Conservation (phyloP, 2,113 vertebrate species). For the Scomber japonicus region DNA sequence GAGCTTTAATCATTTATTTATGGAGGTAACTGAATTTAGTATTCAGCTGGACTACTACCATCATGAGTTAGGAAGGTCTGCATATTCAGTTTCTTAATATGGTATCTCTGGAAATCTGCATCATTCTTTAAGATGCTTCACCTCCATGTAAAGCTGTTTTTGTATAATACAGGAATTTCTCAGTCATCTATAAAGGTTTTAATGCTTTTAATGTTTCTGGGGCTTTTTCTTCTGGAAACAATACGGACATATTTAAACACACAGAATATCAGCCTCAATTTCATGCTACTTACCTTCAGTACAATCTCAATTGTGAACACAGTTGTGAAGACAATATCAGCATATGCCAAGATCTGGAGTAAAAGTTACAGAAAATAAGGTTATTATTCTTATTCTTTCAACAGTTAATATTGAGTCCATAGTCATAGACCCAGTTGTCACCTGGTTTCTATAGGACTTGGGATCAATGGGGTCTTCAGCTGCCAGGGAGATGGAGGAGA, state of each 20-base stretch:
- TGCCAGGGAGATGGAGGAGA: slow-evolving; percentile 96
- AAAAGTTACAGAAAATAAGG: slow-evolving; percentile 15
- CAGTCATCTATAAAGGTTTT: too few relatives aligned
- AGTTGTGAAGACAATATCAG: slow-evolving; percentile 95
- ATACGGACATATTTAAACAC: neutral
- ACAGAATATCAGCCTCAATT: neutral
- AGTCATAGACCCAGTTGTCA: slow-evolving; percentile 37
- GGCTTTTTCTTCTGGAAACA: too few relatives aligned
- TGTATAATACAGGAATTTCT: too few relatives aligned
- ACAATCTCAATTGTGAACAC: slow-evolving; percentile 98
- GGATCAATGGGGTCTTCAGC: slow-evolving; percentile 97
- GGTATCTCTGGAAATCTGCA: too few relatives aligned
- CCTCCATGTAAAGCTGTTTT: too few relatives aligned
- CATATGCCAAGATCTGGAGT: slow-evolving; percentile 91
- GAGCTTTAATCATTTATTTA: too few relatives aligned
- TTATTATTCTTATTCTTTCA: neutral
- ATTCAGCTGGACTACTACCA: too few relatives aligned
- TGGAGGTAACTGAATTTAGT: too few relatives aligned
- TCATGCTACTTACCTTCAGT: slow-evolving; percentile 89
- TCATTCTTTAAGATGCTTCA: too few relatives aligned
- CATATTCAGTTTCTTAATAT: too few relatives aligned
- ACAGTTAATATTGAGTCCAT: rapidly evolving
- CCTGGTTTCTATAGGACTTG: slow-evolving; percentile 93
- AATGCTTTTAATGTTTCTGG: too few relatives aligned
- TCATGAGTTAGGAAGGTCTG: too few relatives aligned